Percentiles rank a stretch among this genome's conserved stretches.
phyloP scores from a whole-genome alignment of 2,113 vertebrate species.

The Procapra przewalskii region DNA sequence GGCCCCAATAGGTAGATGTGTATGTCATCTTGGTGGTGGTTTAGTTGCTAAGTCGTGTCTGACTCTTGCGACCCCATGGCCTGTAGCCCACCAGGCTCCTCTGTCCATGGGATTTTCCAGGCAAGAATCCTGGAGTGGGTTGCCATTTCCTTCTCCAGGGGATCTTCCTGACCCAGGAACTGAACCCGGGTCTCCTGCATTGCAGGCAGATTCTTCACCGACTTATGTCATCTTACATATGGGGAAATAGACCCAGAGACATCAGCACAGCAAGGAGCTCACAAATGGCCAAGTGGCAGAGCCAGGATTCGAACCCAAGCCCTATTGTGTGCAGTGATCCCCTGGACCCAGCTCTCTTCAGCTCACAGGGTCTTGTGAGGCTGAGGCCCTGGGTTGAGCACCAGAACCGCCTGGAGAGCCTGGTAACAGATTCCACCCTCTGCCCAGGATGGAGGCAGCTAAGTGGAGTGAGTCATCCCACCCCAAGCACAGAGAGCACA shows the following conservation, averaged over 20 bases:
- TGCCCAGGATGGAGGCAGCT: not conserved
- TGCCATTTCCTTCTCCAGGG: not conserved
- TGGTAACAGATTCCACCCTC: not conserved
- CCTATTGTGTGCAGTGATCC: not conserved
- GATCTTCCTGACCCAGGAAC: not conserved
- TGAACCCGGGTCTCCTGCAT: not conserved
- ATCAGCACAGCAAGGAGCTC: not conserved
- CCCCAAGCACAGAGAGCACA: not conserved
- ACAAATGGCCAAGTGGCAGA: not conserved
- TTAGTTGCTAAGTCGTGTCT: not conserved
- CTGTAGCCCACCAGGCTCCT: not conserved
- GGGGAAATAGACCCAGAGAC: not conserved
- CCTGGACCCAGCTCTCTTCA: not conserved
- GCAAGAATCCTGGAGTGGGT: not conserved
- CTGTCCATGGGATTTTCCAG: not conserved
- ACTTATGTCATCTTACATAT: not conserved
- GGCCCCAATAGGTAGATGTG: not conserved
- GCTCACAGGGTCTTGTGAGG: not conserved
- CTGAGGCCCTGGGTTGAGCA: not conserved
- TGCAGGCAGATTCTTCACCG: not conserved
- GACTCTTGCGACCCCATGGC: not conserved
- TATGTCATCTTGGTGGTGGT: not conserved
- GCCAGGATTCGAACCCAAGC: not conserved
- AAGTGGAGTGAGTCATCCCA: rapidly evolving
- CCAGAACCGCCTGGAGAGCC: not conserved